Evolutionary conservation across 1,140 invertebrate species (phyloP), one percentile per base, ranked within the genome.

Genomic region (Sipha flava): DNA sequence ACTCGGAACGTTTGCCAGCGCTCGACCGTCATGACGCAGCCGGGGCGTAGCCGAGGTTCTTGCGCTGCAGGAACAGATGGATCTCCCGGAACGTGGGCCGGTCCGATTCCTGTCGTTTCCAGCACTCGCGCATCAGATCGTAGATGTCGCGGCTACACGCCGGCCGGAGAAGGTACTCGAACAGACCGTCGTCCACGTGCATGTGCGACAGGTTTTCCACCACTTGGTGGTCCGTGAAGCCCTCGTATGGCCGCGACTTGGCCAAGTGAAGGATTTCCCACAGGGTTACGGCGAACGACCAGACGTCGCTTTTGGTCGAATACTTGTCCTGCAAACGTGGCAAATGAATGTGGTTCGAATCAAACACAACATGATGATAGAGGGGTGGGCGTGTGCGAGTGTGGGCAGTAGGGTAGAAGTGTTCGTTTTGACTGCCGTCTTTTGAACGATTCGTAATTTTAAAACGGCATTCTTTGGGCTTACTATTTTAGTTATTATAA

Each of bases 41-140:
- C 0, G 90, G 89, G 57, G 88, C 88, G 84, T 92, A 93, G 37
- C 91, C 91, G 81, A 94, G 88, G 84, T 93, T 93, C 85, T 95
- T 95, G 70, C 94, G 86, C 83, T 95, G 93, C 16, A 97, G 87
- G 85, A 96, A 95, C 75, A 94, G 89, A 83, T 94, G 92, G 77
- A 96, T 93, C 85, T 96, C 94, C 49, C 90, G 88, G 87, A 97
- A 97, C 40, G 91, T 91, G 0, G 95, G 95, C 64, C 95, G 86
- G 45, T 92, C 91, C 40, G 87, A 86, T 62, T 93, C 92, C 82
- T 93, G 90, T 12, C 92, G 86, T 79, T 93, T 90, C 95, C 95
- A 98, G 85, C 95, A 97, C 83, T 95, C 94, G 43, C 90, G 86
- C 93, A 97, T 96, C 52, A 96, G 86, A 83, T 95, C 94, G 86